Conservation (phyloP, 2,888 invertebrate species). For the Aleiodes alternator region DNA sequence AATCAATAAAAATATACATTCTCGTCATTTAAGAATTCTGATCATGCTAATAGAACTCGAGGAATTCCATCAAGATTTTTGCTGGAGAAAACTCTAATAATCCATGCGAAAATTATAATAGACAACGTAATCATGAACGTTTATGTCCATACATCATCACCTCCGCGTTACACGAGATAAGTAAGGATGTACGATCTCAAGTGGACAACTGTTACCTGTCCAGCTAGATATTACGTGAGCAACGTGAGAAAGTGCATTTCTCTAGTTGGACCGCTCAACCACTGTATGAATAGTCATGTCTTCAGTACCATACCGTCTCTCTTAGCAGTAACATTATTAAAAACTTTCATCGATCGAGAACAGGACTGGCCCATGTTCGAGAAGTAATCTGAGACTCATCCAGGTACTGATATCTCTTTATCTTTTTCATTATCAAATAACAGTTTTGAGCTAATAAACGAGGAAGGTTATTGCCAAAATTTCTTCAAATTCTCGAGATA, state of each 20-base stretch:
- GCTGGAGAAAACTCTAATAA: not conserved
- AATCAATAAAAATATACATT: not conserved
- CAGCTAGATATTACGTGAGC: constrained; percentile 65
- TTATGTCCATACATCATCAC: not conserved
- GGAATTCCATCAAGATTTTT: no score
- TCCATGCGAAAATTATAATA: not conserved
- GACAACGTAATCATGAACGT: constrained; percentile 5
- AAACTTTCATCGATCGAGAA: constrained; percentile 1
- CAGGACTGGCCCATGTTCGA: not conserved
- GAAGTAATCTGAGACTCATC: no score
- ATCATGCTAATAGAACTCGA: no score
- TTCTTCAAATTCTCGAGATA: no score
- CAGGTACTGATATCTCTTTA: no score
- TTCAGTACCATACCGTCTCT: constrained; percentile 26
- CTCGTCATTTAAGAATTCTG: not conserved
- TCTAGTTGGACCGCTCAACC: constrained; percentile 60
- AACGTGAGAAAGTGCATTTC: constrained; percentile 71
- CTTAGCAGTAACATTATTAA: constrained; percentile 13
- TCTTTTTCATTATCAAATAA: no score
- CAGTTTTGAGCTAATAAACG: no score
- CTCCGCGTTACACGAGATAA: not conserved
- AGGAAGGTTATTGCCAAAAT: no score
- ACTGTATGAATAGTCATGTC: constrained; percentile 45
- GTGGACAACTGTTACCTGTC: constrained; percentile 27
- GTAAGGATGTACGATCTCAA: constrained; percentile 10